Base-by-base conservation (phyloP, 2,888 invertebrate genomes). In the Hypomecis atomaria region DNA sequence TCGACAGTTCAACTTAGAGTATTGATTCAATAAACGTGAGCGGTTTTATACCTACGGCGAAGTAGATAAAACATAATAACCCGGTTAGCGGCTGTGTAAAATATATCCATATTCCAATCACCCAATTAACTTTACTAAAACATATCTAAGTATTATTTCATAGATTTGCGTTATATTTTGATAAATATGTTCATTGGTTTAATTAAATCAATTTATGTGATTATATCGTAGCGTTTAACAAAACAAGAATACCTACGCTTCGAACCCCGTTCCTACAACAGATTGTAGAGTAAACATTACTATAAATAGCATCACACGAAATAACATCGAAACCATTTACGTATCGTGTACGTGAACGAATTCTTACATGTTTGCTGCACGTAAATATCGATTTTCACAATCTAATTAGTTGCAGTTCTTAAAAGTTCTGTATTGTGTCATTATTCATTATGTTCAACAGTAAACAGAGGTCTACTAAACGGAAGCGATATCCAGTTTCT, bases 301-400 rank as follows among this genome's bases (percentile, higher is more conserved):
- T 85, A 83, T 80, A 79, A 83, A 85, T 86, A 86, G 77, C 76
- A 68, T 58, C 72, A 76, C 73, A 78, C 78, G 78, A 82, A 82
- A 81, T 81, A 80, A 76, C 77, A 79, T 59, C 59, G 73, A 72
- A 66, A 72, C 69, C 76, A 74, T 74, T 78, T 76, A 77, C 71
- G 77, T 76, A 43, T 58, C 57, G 33, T 56, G 59, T 37, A 40
- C 47, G 47, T 60, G n/a, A 55, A 49, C 43, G 10, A 44, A 33
- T 56, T 55, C 13, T 55, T 11, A 60, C 40, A 50, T 45, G 3
- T 23, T 10, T 38, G 37, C 10, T 52, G 23, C n/a, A 34, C 7
- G n/a, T 37, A 8, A 13, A 40, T 23, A 52, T 11, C 37, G 42
- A 45, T 37, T 43, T 36, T 6, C 43, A 23, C 8, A 56, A 36